Evolutionary conservation across 2,888 invertebrate genomes (phyloP).

Genomic region (Drosophila melanosoma): DNA sequence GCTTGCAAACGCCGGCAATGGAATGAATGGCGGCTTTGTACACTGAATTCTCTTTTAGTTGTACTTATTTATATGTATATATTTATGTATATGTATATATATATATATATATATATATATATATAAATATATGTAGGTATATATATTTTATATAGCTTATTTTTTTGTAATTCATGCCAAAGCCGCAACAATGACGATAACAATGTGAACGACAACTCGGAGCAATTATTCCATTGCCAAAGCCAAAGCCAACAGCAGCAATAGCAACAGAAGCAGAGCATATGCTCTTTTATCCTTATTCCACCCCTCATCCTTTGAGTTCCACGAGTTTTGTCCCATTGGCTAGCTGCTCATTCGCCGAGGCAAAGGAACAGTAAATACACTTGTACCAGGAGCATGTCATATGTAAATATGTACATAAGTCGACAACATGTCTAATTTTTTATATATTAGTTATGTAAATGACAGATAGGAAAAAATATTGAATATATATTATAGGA

Average conservation of each 20-base stretch:
- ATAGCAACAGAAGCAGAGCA: constrained; percentile 6
- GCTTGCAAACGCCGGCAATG: constrained; percentile 61
- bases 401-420: neutral
- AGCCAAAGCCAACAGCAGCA: constrained; percentile 22
- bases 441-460: neutral
- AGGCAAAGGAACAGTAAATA: constrained; percentile 4
- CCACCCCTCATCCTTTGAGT: constrained; percentile 8
- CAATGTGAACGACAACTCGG: constrained; percentile 59
- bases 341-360: constrained; percentile 20
- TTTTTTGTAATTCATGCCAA: constrained; percentile 64
- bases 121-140: constrained; percentile 1
- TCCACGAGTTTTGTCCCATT: constrained; percentile 38
- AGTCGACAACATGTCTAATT: neutral
- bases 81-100: neutral
- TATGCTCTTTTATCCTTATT: constrained; percentile 28
- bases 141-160: constrained; percentile 16
- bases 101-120: no score
- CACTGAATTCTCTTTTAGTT: constrained; percentile 60
- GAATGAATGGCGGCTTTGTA: constrained; percentile 76
- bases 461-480: neutral
- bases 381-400: constrained; percentile 1
- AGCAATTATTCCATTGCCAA: constrained; percentile 70
- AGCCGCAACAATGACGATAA: constrained; percentile 65
- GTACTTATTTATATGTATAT: constrained; percentile 39
- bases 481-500: neutral